A percentile compares a stretch with the other conserved stretches of the same genome.
phyloP scores from a whole-genome alignment of 1,140 invertebrate species.

The Drosophila murphyi region DNA sequence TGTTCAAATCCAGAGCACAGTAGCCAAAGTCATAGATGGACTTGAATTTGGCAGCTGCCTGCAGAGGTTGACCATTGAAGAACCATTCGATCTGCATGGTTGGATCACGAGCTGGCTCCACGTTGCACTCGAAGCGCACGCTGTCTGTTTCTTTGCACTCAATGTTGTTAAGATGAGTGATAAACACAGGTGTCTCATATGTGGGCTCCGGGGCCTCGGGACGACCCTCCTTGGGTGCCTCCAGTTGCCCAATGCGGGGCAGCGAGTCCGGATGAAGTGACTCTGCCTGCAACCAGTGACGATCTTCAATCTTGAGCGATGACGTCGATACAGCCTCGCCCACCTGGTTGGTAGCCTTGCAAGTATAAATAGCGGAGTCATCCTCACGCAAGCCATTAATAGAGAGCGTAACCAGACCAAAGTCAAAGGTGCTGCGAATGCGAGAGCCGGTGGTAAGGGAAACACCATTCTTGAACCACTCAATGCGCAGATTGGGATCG shows the following conservation, averaged over 20 bases:
- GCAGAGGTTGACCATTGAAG: slow-evolving; percentile 92
- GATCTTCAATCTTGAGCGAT: slow-evolving; percentile 94
- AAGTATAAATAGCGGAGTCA: slow-evolving; percentile 97
- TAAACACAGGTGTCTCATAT: slow-evolving; percentile 95
- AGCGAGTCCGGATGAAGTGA: slow-evolving; percentile 96
- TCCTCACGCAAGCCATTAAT: slow-evolving; percentile 94
- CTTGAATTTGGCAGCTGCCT: slow-evolving; percentile 92
- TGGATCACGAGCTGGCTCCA: slow-evolving; percentile 97
- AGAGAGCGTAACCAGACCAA: slow-evolving; percentile 96
- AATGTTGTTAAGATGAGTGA: slow-evolving; percentile 95
- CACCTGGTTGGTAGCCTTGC: slow-evolving; percentile 94
- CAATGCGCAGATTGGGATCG: slow-evolving; percentile 95
- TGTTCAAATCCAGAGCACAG: slow-evolving; percentile 92
- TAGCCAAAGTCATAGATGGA: slow-evolving; percentile 95
- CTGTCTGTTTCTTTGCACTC: slow-evolving; percentile 95
- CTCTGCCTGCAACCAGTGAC: slow-evolving; percentile 94
- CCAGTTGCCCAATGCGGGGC: slow-evolving; percentile 93
- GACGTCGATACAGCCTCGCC: slow-evolving; percentile 97
- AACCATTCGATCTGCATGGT: slow-evolving; percentile 97
- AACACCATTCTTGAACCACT: slow-evolving; percentile 97
- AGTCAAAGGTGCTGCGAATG: slow-evolving; percentile 95
- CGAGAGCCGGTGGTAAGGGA: slow-evolving; percentile 93
- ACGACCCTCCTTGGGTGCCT: slow-evolving; percentile 89
- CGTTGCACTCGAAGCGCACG: slow-evolving; percentile 97
- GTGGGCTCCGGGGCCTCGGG: slow-evolving; percentile 89